Conservation (phyloP, 2,797 vertebrate genomes). For the Nasua narica region DNA sequence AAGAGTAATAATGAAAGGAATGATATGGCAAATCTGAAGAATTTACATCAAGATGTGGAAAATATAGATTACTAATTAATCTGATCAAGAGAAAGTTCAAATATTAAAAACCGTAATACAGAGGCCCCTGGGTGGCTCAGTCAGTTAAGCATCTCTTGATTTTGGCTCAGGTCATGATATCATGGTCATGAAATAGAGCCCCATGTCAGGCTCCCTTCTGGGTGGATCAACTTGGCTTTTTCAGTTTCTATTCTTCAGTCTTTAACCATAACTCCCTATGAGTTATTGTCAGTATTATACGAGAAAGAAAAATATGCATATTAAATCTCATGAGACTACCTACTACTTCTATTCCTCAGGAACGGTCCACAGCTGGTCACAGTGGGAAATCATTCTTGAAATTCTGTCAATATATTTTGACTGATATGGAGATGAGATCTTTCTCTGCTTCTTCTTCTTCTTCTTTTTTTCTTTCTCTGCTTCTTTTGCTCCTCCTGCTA, state of each 20-base stretch:
- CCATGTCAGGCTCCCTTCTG: too few relatives aligned
- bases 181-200: too few relatives aligned
- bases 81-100: constrained; percentile 1
- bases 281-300: background rate
- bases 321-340: background rate
- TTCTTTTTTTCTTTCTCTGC: background rate
- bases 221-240: background rate
- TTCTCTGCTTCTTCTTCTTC: background rate
- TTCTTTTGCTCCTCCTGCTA: background rate
- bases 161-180: background rate
- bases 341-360: background rate
- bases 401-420: background rate
- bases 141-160: too few relatives aligned
- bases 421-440: background rate
- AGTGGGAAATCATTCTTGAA: background rate
- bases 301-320: background rate
- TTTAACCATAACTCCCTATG: background rate
- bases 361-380: constrained; percentile 5
- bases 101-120: background rate
- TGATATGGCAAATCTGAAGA: constrained; percentile 5
- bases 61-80: constrained; percentile 6
- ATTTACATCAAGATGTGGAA: background rate
- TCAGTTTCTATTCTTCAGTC: background rate
- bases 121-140: too few relatives aligned
- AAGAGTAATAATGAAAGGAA: constrained; percentile 6